These are phyloP conservation scores for Microplitis deprimator DNA, from an alignment of 2,888 invertebrate genomes.

Conservation along the genomic window DNA sequence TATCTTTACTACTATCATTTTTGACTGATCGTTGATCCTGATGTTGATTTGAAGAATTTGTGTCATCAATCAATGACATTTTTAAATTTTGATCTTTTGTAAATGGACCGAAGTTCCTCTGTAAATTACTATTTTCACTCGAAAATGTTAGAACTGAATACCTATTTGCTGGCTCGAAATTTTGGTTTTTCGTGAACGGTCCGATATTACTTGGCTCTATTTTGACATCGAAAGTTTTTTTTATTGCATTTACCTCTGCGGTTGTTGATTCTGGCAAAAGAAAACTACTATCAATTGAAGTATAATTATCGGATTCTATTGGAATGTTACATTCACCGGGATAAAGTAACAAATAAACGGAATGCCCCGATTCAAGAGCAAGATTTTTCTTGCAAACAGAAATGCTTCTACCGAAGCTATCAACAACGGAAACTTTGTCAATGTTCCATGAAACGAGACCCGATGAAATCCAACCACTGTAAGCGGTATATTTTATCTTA, in stretches of 20 bases:
- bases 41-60: not conserved
- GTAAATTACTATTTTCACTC: slow-evolving; percentile 48
- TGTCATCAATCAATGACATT: slow-evolving; percentile 10
- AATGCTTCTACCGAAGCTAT: slow-evolving; percentile 87
- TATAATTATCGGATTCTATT: slow-evolving; percentile 68
- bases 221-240: slow-evolving; percentile 40
- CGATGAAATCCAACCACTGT: slow-evolving; percentile 92
- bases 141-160: slow-evolving; percentile 46
- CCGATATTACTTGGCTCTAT: slow-evolving; percentile 53
- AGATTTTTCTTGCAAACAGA: slow-evolving; percentile 86
- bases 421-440: slow-evolving; percentile 86
- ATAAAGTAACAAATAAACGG: slow-evolving; percentile 81
- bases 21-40: not conserved
- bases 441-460: slow-evolving; percentile 86
- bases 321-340: slow-evolving; percentile 85
- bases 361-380: slow-evolving; percentile 81
- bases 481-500: slow-evolving; percentile 87
- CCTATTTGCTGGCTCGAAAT: slow-evolving; percentile 49
- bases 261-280: slow-evolving; percentile 25
- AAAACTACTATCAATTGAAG: slow-evolving; percentile 42
- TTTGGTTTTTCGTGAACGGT: slow-evolving; percentile 64
- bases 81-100: slow-evolving; percentile 64
- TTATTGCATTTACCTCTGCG: slow-evolving; percentile 40
- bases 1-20: slow-evolving; percentile 22
- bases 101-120: slow-evolving; percentile 64